A percentile compares a stretch with the other conserved stretches of the same genome.
Conservation (phyloP, 2,888 invertebrate species). For the Eubasilissa splendida region DNA sequence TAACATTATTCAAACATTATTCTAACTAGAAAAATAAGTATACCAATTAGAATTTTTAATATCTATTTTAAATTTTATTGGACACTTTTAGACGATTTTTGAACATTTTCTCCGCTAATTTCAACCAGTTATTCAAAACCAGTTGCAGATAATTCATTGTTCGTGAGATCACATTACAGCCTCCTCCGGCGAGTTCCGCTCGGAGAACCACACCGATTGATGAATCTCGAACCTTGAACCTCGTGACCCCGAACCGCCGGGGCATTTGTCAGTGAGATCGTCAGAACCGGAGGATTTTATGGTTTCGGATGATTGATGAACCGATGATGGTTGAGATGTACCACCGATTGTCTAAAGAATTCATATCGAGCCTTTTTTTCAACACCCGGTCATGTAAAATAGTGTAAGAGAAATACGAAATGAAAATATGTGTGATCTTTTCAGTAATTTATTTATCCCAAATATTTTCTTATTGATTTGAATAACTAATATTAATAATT, state of each 20-base stretch:
- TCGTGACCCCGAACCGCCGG: constrained; percentile 44
- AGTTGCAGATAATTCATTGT: neutral
- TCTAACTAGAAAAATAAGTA: too few relatives aligned
- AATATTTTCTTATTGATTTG: too few relatives aligned
- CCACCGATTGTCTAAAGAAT: constrained; percentile 33
- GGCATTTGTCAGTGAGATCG: constrained; percentile 54
- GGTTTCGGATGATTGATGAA: constrained; percentile 48
- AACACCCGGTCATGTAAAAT: constrained; percentile 7
- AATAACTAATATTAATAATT: too few relatives aligned
- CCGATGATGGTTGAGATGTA: constrained; percentile 21
- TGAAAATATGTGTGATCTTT: neutral
- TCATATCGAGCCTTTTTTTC: neutral
- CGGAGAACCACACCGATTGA: constrained; percentile 27
- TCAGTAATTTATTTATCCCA: too few relatives aligned
- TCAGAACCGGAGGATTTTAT: constrained; percentile 2
- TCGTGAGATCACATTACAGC: constrained; percentile 8
- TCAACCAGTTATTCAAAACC: neutral
- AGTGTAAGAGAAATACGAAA: constrained; percentile 10
- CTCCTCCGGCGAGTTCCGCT: constrained; percentile 29
- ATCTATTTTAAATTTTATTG: too few relatives aligned
- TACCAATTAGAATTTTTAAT: too few relatives aligned
- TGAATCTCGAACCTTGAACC: constrained; percentile 46
- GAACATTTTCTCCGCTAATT: too few relatives aligned
- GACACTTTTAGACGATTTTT: too few relatives aligned
- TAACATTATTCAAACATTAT: too few relatives aligned